phyloP scores from a whole-genome alignment of 2,113 vertebrate genomes.

The Lycaon pictus region DNA sequence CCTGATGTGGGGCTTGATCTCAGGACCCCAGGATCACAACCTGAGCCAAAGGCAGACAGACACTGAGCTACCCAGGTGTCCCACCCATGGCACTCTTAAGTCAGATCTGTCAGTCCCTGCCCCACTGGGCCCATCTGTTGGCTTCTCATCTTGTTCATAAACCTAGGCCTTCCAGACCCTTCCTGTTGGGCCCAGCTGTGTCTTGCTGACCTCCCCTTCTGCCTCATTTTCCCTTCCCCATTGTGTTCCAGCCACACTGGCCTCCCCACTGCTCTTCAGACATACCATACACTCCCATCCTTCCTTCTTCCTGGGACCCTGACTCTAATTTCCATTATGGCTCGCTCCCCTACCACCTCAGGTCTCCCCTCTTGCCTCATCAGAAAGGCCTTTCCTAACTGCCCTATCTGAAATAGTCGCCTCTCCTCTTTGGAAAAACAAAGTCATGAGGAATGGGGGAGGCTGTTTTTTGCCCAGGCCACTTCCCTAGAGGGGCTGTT shows the following conservation, averaged over 20 bases:
- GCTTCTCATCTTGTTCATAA: not conserved
- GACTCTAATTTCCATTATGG: not conserved
- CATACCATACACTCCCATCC: not conserved
- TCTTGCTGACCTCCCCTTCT: not conserved
- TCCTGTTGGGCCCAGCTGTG: not conserved
- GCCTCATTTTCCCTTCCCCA: not conserved
- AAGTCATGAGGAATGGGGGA: not conserved
- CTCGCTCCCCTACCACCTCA: not conserved
- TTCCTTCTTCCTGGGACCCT: not conserved
- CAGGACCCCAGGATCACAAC: too few species aligned
- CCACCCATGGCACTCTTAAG: not conserved
- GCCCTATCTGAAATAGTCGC: not conserved
- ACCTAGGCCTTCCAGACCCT: not conserved
- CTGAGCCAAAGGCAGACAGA: too few species aligned
- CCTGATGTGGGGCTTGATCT: too few species aligned
- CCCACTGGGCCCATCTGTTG: not conserved
- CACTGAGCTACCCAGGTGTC: too few species aligned
- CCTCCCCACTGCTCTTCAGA: not conserved
- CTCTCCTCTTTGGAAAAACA: slow-evolving; percentile 1
- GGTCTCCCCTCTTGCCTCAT: not conserved
- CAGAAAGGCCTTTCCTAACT: not conserved
- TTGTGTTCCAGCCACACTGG: not conserved
- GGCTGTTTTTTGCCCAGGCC: not conserved
- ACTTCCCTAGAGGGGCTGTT: not conserved
- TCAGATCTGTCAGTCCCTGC: not conserved